Base-by-base conservation (phyloP, 2,113 vertebrate species). In the Columbina picui region DNA sequence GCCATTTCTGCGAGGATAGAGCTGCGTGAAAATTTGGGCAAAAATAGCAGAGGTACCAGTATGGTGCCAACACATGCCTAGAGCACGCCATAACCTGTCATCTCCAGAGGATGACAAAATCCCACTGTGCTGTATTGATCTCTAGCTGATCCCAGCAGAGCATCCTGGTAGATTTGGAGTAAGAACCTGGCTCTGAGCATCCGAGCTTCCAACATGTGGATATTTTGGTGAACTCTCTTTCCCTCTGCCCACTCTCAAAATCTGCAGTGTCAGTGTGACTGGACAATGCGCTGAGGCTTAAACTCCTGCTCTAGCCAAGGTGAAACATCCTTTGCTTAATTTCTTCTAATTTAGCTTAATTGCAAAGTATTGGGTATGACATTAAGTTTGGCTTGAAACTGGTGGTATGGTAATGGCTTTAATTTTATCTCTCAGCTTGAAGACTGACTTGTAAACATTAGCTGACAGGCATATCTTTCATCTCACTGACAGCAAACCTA, bases 351-450 rank as follows among this genome's bases (percentile, higher is more conserved):
- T 80, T 52, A 80, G 22, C 43, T 91, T 95, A 93, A 96, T 81
- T 94, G 50, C 43, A 19, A 30, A 57, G n/a, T 61, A 41, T 80
- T 45, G 9, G 52, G 63, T 86, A 34, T 45, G 75, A 79, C 65
- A 61, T 12, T 9, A 55, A 76, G n/a, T 85, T 89, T 91, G 84
- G 30, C 75, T 92, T 91, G 80, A 53, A 65, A n/a, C 67, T 93
- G 64, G 81, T 64, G 79, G 36, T 64, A 56, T 69, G 65, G 75
- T 53, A 91, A 91, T 64, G 61, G 63, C 68, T 94, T 85, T 86
- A 78, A 94, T 96, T 93, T 87, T 63, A 71, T 77, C 63, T 88
- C 80, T 47, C 61, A 50, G 63, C 79, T 81, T 93, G 79, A 90
- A 81, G 93, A 32, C 47, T 69, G 92, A 73, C 88, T 84, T 2